Evolutionary conservation across 2,888 invertebrate genomes (phyloP).

Genomic region (Synanthedon myopaeformis): DNA sequence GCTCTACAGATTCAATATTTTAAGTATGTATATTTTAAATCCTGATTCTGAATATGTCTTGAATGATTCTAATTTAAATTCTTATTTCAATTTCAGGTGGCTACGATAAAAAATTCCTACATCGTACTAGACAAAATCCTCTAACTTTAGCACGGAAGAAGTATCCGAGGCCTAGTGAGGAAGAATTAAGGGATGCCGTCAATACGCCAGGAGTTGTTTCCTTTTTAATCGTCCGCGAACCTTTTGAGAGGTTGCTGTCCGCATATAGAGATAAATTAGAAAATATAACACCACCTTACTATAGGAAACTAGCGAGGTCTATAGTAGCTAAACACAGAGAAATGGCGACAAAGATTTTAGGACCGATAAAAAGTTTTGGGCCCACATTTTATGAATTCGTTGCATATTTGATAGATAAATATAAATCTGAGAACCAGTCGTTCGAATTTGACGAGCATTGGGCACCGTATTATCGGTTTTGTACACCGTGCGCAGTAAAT

Average conservation of each 20-base stretch:
- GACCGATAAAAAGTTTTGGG: conserved; percentile 51
- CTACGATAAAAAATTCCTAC: conserved; percentile 71
- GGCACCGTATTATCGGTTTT: conserved; percentile 74
- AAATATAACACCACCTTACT: conserved; percentile 76
- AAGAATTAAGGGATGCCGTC: conserved; percentile 72
- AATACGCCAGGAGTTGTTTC: conserved; percentile 72
- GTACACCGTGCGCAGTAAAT: conserved; percentile 75
- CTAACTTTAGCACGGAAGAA: conserved; percentile 76
- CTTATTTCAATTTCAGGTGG: conserved; percentile 51
- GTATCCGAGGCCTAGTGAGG: conserved; percentile 75
- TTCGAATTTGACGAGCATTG: conserved; percentile 72
- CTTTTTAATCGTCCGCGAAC: conserved; percentile 78
- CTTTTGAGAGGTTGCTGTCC: conserved; percentile 78
- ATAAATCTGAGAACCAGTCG: conserved; percentile 57
- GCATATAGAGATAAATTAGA: conserved; percentile 82
- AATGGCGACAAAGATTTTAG: conserved; percentile 33
- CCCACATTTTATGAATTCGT: conserved; percentile 80
- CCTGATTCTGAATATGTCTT: neutral
- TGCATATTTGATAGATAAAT: conserved; percentile 73
- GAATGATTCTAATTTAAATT: neutral
- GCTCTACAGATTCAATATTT: conserved; percentile 82
- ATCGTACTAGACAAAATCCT: conserved; percentile 72
- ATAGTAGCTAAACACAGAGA: conserved; percentile 74
- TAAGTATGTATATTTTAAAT: conserved; percentile 52
- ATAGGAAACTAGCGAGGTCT: conserved; percentile 74